Evolutionary conservation across 92 coral and sea anemone genomes (phyloP).

Genomic region (Pocillopora grandis): DNA sequence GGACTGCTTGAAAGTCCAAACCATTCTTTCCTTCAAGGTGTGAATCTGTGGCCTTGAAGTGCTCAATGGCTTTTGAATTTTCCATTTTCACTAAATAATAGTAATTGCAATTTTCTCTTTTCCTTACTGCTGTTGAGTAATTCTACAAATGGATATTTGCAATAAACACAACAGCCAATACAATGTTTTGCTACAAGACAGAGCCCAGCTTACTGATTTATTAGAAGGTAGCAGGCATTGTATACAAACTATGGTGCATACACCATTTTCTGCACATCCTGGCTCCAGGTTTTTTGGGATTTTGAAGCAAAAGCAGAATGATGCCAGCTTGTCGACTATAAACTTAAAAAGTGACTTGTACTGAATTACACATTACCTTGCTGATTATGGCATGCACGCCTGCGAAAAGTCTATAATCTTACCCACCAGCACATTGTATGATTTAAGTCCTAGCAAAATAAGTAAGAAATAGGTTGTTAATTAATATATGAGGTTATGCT

Average conservation of each 20-base stretch:
- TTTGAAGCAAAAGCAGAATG: constrained; percentile 25
- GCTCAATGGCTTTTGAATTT: neutral
- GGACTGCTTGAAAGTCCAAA: constrained; percentile 43
- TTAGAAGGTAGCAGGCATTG: constrained; percentile 37
- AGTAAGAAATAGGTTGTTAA: too few species aligned
- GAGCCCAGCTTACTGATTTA: constrained; percentile 57
- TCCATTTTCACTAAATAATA: too few species aligned
- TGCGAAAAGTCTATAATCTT: too few species aligned
- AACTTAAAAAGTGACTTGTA: constrained; percentile 27
- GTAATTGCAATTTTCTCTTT: constrained; percentile 26
- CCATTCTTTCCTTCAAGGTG: constrained; percentile 46
- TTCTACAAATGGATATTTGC: constrained; percentile 28
- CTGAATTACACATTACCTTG: neutral
- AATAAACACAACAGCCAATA: constrained; percentile 37
- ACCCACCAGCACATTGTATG: too few species aligned
- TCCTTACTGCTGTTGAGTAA: constrained; percentile 34
- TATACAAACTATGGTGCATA: constrained; percentile 17
- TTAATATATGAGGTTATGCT: too few species aligned
- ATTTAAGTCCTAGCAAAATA: too few species aligned
- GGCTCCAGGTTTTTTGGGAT: constrained; percentile 16
- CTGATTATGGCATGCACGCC: constrained; percentile 2
- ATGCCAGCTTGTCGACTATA: constrained; percentile 27
- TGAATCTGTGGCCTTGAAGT: neutral
- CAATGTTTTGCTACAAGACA: constrained; percentile 51
- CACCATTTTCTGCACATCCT: constrained; percentile 31